Percentiles rank a stretch among this genome's conserved stretches.
Conservation (phyloP, 1,140 invertebrate genomes). For the Drosophila parvula region DNA sequence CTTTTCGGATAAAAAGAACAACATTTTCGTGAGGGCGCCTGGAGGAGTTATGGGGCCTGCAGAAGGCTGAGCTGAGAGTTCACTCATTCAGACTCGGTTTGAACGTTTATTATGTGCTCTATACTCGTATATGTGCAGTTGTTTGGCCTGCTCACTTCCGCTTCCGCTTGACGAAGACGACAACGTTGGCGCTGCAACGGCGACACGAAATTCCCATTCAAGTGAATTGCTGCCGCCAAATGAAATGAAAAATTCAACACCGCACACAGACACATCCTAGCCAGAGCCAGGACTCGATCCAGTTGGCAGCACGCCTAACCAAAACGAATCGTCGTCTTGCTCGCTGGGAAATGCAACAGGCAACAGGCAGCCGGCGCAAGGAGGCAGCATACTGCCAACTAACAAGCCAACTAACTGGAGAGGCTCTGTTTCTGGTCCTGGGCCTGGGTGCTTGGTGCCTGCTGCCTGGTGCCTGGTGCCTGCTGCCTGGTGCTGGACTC, state of each 20-base stretch:
- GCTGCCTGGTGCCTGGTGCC: conserved; percentile 7
- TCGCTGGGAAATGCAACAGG: conserved; percentile 67
- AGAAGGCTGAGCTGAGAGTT: conserved; percentile 25
- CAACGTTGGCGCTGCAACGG: conserved; percentile 45
- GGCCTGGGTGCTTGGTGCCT: conserved; percentile 11
- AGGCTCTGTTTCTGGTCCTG: conserved; percentile 35
- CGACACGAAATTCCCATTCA: conserved; percentile 82
- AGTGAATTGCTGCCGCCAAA: conserved; percentile 82
- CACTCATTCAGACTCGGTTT: conserved; percentile 60
- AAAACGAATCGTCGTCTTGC: conserved; percentile 51
- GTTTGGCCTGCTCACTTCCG: conserved; percentile 77
- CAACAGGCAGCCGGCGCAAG: conserved; percentile 38
- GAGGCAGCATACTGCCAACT: conserved; percentile 60
- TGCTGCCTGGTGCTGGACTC: conserved; percentile 58
- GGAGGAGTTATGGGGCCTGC: conserved; percentile 15
- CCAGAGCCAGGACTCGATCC: conserved; percentile 26
- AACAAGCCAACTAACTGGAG: conserved; percentile 77
- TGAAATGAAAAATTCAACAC: conserved; percentile 84
- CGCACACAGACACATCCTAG: conserved; percentile 55
- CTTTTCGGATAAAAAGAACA: conserved; percentile 37
- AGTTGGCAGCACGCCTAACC: conserved; percentile 51
- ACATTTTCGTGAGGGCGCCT: conserved; percentile 9
- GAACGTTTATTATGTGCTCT: conserved; percentile 73
- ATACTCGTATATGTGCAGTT: conserved; percentile 63
- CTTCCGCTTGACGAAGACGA: conserved; percentile 58